A percentile compares a stretch with the other conserved stretches of the same genome.
phyloP scores from a whole-genome alignment of 1,140 invertebrate genomes.

The Brachionus plicatilis region DNA sequence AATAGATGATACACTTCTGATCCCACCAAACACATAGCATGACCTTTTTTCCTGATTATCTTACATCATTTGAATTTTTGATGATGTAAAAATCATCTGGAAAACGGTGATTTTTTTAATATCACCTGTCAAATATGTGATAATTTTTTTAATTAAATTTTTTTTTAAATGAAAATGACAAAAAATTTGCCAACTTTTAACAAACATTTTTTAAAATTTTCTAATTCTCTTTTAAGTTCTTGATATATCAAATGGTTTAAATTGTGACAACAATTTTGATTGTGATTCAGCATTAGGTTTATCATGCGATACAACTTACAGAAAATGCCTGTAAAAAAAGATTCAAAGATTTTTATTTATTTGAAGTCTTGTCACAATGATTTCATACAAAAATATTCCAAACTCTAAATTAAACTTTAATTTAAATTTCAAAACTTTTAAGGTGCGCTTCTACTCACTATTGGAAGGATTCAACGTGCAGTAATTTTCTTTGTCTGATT shows the following conservation, averaged over 20 bases:
- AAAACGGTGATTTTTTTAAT: no score
- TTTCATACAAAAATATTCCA: no score
- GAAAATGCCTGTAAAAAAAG: slow-evolving; percentile 9
- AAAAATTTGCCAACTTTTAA: neutral
- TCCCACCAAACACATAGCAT: no score
- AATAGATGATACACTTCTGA: no score
- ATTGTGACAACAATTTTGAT: slow-evolving; percentile 14
- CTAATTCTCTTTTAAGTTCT: neutral
- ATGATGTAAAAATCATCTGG: no score
- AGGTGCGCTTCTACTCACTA: neutral
- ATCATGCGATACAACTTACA: neutral
- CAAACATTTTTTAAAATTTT: neutral
- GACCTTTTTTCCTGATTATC: no score
- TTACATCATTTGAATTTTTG: no score
- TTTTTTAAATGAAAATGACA: no score
- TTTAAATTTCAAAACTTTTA: neutral
- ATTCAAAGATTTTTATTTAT: no score
- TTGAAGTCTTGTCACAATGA: no score
- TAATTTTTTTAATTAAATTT: no score
- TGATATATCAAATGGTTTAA: slow-evolving; percentile 9
- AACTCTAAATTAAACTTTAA: neutral
- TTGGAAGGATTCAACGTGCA: neutral
- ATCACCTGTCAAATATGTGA: no score
- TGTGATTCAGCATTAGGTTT: slow-evolving; percentile 24
- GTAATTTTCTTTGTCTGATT: neutral